These are phyloP conservation scores for Homalodisca vitripennis DNA, from an alignment of 1,140 invertebrate species.

Conservation along the genomic window DNA sequence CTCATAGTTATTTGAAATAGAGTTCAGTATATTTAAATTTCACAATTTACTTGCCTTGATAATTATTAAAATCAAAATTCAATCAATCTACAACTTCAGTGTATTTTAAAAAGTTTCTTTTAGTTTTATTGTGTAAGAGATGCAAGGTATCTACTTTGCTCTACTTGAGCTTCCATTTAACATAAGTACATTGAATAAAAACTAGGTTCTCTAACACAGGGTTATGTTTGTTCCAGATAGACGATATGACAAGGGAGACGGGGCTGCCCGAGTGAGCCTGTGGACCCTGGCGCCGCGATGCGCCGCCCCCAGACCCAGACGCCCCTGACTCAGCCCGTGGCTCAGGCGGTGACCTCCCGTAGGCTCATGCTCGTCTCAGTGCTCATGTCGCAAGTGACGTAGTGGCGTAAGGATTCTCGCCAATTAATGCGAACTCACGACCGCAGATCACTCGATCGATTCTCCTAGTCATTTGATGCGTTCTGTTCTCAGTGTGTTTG, in stretches of 20 bases:
- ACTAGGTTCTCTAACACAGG: too few relatives aligned
- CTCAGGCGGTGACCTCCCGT: not conserved
- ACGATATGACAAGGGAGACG: not conserved
- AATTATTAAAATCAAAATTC: too few relatives aligned
- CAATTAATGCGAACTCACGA: conserved; percentile 18
- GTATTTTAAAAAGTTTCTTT: too few relatives aligned
- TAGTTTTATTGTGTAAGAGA: too few relatives aligned
- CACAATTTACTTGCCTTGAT: too few relatives aligned
- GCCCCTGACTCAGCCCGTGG: not conserved
- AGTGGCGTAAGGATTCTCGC: conserved; percentile 5
- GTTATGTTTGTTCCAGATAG: not conserved
- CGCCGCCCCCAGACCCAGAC: not conserved
- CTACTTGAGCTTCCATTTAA: too few relatives aligned
- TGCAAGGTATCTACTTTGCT: too few relatives aligned
- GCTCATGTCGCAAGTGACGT: conserved; percentile 11
- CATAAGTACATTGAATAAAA: too few relatives aligned
- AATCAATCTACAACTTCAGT: too few relatives aligned
- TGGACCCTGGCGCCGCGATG: not conserved
- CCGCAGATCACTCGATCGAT: not conserved
- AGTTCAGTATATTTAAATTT: too few relatives aligned
- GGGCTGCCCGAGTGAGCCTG: not conserved
- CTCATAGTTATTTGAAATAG: too few relatives aligned
- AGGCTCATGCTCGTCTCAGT: not conserved
- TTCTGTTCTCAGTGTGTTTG: not conserved
- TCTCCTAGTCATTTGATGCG: conserved; percentile 15